Base-by-base conservation (phyloP, 2,113 vertebrate species). In the Suricata suricatta region DNA sequence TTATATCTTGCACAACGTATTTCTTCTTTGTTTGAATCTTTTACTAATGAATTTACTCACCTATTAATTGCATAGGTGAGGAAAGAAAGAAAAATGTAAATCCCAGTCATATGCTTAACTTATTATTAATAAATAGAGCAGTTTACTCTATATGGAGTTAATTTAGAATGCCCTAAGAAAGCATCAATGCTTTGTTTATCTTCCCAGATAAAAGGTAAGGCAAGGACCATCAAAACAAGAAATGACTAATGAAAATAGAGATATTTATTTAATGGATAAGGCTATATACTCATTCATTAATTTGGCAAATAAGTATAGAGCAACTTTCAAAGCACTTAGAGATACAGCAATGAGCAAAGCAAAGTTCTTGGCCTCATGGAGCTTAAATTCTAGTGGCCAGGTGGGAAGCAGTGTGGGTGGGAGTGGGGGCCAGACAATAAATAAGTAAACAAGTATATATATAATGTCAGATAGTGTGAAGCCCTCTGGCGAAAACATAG, bases 71-170 rank as follows among this genome's bases (percentile, higher is more conserved):
- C 50, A 8, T 11, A 33, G 71, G n/a, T n/a, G 8, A 66, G 29
- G 17, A 63, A 89, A 72, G 33, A 81, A 23, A 82, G 23, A 52
- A 57, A 86, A 29, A 88, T 85, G 54, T 2, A 94, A 60, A 47
- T 82, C 9, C 29, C 41, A 74, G 44, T 50, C 50, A 83, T 57
- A 68, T 8, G 0, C 27, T 66, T 93, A 71, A 71, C 69, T 88
- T 89, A 60, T 76, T 89, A 84, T 57, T 90, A 90, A 90, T 84
- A 82, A 81, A 52, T 57, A 66, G 31, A 93, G 4, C 25, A 27
- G 3, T 84, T 87, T 92, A 54, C 21, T 82, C 29, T 68, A 23
- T 23, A 29, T 80, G 16, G 64, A 80, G 2, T 93, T 60, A 60
- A 72, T 90, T 71, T 71, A 7, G 44, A 82, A 95, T 88, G 33